Evolutionary conservation across 2,888 invertebrate species (phyloP).

Genomic region (Drosophila differens): DNA sequence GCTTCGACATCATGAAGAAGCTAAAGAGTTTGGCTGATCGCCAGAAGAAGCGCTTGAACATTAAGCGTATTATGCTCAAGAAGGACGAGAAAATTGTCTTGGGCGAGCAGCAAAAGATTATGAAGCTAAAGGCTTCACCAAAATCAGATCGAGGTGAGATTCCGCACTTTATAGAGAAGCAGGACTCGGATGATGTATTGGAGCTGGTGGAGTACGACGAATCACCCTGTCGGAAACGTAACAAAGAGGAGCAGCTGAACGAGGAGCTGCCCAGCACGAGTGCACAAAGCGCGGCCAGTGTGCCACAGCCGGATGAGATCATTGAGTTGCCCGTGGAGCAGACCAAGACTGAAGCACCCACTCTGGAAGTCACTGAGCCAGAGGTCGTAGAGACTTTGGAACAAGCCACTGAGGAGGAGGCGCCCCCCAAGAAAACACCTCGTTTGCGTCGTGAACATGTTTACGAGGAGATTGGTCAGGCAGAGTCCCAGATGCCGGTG

Average conservation of each 20-base stretch:
- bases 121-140: constrained; percentile 88
- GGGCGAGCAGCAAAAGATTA: constrained; percentile 87
- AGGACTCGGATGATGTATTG: constrained; percentile 85
- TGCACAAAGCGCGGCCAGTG: constrained; percentile 53
- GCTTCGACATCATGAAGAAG: constrained; percentile 89
- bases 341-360: constrained; percentile 54
- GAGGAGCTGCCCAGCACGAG: constrained; percentile 59
- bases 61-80: constrained; percentile 83
- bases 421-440: constrained; percentile 83
- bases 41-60: constrained; percentile 86
- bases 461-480: constrained; percentile 87
- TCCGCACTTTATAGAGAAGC: constrained; percentile 85
- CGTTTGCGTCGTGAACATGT: constrained; percentile 88
- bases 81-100: constrained; percentile 86
- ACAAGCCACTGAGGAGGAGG: constrained; percentile 32
- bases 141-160: constrained; percentile 87
- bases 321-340: constrained; percentile 79
- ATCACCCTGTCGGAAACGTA: constrained; percentile 84
- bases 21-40: constrained; percentile 88
- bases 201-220: constrained; percentile 85
- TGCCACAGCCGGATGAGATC: constrained; percentile 84
- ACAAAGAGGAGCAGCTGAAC: constrained; percentile 57
- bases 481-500: constrained; percentile 36
- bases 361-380: constrained; percentile 45
- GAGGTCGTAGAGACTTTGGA: neutral